phyloP scores from a whole-genome alignment of 2,113 vertebrate genomes.

The Halichoerus grypus region DNA sequence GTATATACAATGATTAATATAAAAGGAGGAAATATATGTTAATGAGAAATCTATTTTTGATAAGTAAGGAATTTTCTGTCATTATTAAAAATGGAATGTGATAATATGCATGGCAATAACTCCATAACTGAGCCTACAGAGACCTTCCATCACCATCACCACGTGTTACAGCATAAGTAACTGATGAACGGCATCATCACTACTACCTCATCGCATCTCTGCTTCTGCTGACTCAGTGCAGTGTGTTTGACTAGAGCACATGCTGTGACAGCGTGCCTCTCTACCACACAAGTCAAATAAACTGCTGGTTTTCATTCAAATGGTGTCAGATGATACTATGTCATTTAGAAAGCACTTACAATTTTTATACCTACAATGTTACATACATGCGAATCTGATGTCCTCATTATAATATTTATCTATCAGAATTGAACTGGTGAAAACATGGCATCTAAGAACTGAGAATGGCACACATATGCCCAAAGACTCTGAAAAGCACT shows the following conservation, averaged over 20 bases:
- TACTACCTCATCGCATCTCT: background rate
- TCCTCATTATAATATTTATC: background rate
- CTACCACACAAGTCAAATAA: background rate
- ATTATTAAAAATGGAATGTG: background rate
- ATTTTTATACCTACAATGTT: background rate
- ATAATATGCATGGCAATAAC: background rate
- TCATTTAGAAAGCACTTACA: background rate
- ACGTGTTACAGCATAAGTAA: slow-evolving; percentile 57
- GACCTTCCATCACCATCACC: slow-evolving; percentile 30
- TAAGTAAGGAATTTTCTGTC: background rate
- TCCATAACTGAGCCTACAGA: background rate
- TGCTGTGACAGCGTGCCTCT: background rate
- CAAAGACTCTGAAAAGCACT: background rate
- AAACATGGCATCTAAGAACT: background rate
- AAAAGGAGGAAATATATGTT: background rate
- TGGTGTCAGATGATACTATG: background rate
- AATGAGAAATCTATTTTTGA: slow-evolving; percentile 37
- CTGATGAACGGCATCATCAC: background rate
- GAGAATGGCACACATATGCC: background rate
- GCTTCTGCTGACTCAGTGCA: background rate
- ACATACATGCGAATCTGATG: background rate
- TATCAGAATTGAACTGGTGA: background rate
- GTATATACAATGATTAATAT: background rate
- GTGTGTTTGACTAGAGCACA: background rate
- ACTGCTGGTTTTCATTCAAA: background rate